Evolutionary conservation across 2,113 vertebrate genomes (phyloP).

Genomic region (Pygoscelis adeliae): DNA sequence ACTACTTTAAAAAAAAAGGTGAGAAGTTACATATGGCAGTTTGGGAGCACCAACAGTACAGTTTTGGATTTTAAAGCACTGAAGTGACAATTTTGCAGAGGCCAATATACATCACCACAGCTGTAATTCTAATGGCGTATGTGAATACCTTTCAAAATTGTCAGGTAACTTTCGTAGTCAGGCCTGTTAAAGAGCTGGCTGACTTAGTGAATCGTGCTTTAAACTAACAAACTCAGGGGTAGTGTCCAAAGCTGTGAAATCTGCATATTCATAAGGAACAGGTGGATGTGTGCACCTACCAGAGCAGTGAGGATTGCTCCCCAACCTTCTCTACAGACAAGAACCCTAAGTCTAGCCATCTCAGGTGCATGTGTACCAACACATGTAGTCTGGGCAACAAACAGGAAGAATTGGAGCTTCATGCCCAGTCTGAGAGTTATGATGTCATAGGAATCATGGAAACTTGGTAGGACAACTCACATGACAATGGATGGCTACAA

Average conservation of each 20-base stretch:
- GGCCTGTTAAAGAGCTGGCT: neutral
- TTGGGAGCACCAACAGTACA: neutral
- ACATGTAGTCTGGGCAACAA: neutral
- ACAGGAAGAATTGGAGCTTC: neutral
- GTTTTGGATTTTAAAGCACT: neutral
- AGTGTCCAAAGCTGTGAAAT: neutral
- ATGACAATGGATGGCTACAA: too few relatives aligned
- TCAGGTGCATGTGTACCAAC: neutral
- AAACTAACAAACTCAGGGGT: neutral
- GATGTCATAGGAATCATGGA: neutral
- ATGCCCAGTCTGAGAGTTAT: neutral
- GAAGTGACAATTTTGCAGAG: neutral
- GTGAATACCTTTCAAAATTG: neutral
- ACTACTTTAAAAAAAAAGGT: neutral
- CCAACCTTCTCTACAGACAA: neutral
- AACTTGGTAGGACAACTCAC: neutral
- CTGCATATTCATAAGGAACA: neutral
- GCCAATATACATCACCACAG: neutral
- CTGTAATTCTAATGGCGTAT: neutral
- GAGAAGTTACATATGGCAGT: neutral
- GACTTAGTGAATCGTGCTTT: neutral
- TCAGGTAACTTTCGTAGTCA: fast-evolving
- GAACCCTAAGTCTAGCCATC: neutral
- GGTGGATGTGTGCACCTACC: neutral
- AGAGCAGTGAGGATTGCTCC: neutral